A percentile compares a stretch with the other conserved stretches of the same genome.
Evolutionary conservation across 2,797 vertebrate species (phyloP).

Genomic region (Lepus oiostolus): DNA sequence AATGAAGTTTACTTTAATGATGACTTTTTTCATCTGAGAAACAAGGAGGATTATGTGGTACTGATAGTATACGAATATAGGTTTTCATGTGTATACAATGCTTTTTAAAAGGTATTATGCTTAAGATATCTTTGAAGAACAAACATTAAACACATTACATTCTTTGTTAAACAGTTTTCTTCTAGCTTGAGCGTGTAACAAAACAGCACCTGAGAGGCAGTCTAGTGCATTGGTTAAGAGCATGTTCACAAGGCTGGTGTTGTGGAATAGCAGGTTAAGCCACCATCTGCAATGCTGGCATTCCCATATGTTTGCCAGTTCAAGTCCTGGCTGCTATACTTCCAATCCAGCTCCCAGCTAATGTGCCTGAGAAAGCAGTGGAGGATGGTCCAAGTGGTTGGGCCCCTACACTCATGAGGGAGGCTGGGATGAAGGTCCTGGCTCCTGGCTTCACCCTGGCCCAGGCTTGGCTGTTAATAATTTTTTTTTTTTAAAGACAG

Average conservation of each 20-base stretch:
- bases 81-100: background rate
- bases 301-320: too few species aligned
- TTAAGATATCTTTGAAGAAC: slow-evolving; percentile 16
- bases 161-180: slow-evolving; percentile 19
- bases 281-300: too few species aligned
- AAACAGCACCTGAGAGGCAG: background rate
- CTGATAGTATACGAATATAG: background rate
- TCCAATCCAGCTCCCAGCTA: too few species aligned
- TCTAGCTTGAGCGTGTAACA: background rate
- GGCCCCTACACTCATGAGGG: too few species aligned
- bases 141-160: background rate
- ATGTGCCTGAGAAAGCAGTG: too few species aligned
- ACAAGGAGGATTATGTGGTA: background rate
- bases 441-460: too few species aligned
- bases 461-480: too few species aligned
- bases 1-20: slow-evolving; percentile 25
- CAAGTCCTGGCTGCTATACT: too few species aligned
- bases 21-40: slow-evolving; percentile 23
- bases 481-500: too few species aligned
- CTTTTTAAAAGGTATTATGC: background rate
- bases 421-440: too few species aligned
- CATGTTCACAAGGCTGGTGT: background rate
- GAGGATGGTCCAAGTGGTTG: too few species aligned
- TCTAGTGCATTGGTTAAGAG: background rate
- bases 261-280: too few species aligned